Conservation (phyloP, 2,797 vertebrate genomes). For the Pempheris klunzingeri region DNA sequence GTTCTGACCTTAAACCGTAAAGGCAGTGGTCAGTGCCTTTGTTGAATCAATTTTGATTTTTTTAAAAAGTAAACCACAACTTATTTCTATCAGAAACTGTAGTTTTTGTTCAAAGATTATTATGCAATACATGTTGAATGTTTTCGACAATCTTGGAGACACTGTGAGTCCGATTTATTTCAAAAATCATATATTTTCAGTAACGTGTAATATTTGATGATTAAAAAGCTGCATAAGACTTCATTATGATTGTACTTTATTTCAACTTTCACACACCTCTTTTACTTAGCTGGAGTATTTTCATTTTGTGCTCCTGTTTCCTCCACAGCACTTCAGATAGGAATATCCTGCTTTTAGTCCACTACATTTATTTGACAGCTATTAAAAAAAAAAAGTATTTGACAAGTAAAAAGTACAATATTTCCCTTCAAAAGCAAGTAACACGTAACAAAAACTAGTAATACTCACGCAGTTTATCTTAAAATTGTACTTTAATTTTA, state of each 20-base stretch:
- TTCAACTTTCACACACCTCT: neutral
- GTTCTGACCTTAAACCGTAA: conserved; percentile 1
- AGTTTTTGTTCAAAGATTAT: neutral
- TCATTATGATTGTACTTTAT: neutral
- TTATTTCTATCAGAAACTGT: neutral
- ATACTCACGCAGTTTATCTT: no score
- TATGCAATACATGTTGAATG: conserved; percentile 10
- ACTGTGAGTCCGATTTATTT: neutral
- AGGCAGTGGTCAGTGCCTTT: neutral
- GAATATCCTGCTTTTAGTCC: neutral
- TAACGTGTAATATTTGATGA: neutral
- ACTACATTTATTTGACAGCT: no score
- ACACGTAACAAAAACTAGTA: no score
- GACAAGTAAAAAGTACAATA: no score
- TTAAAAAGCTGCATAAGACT: neutral
- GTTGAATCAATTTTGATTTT: neutral
- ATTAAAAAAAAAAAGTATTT: no score
- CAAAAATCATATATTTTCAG: neutral
- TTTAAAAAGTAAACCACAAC: neutral
- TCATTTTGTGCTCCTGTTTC: neutral
- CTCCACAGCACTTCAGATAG: neutral
- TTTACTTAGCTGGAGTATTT: neutral
- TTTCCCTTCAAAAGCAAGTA: no score
- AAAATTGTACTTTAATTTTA: no score
- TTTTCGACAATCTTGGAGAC: no score